Evolutionary conservation across 1,140 invertebrate genomes (phyloP).

Genomic region (Cotesia typhae): DNA sequence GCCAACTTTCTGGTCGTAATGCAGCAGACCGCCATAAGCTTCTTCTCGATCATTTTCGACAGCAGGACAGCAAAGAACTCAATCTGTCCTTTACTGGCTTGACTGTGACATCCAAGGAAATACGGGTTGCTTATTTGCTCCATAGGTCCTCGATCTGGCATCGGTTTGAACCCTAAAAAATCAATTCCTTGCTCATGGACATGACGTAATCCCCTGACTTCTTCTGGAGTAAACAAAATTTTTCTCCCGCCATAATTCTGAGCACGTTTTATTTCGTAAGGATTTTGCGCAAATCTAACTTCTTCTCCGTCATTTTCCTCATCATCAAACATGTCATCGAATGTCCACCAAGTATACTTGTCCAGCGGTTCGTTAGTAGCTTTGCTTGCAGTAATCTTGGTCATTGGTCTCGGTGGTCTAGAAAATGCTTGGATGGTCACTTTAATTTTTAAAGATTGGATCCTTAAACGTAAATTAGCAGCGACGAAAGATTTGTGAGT

Average conservation of each 20-base stretch:
- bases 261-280: background rate
- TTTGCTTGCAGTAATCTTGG: slow-evolving; percentile 35
- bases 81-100: slow-evolving; percentile 41
- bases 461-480: slow-evolving; percentile 36
- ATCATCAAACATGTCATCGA: background rate
- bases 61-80: slow-evolving; percentile 48
- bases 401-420: background rate
- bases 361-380: slow-evolving; percentile 44
- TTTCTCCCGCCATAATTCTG: slow-evolving; percentile 33
- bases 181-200: slow-evolving; percentile 39
- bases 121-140: slow-evolving; percentile 42
- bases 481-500: slow-evolving; percentile 37
- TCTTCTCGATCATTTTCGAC: slow-evolving; percentile 38
- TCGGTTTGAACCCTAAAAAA: slow-evolving; percentile 44
- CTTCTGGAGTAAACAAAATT: slow-evolving; percentile 39
- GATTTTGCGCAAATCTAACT: background rate
- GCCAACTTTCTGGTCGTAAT: slow-evolving; percentile 34
- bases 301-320: slow-evolving; percentile 21
- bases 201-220: slow-evolving; percentile 28
- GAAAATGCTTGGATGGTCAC: slow-evolving; percentile 39
- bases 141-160: slow-evolving; percentile 33
- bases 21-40: slow-evolving; percentile 47
- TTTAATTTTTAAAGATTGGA: slow-evolving; percentile 41
- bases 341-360: slow-evolving; percentile 17
- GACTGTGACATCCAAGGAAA: slow-evolving; percentile 37